Base-by-base conservation (phyloP, 2,797 vertebrate genomes). In the Lutjanus argentimaculatus region DNA sequence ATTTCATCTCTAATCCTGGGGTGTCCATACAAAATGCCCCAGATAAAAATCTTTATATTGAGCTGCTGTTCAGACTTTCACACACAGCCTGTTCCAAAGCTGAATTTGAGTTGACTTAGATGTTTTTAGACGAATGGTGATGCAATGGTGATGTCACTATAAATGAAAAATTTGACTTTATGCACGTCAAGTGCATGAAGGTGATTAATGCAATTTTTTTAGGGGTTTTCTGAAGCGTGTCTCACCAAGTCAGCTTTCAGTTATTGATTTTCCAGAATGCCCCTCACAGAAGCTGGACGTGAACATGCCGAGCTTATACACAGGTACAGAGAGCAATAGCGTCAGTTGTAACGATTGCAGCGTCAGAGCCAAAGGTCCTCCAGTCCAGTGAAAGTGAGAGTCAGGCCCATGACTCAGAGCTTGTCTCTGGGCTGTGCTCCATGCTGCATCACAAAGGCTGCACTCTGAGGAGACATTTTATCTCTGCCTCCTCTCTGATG, bases 241-340 rank as follows among this genome's bases (percentile, higher is more conserved):
- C 36, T 36, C 43, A 21, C 7, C 15, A 42, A 7, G 53, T 59
- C 21, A 22, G 7, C n/a, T 36, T 65, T 9, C 10, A 19, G 5
- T 56, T 58, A 22, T 36, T 42, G 16, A 53, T 67, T 48, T 82
- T 76, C 82, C 79, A 82, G 40, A 75, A 79, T 72, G 61, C 57
- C 56, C 46, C 21, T 74, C 36, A 49, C 9, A n/a, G 12, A 43
- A 53, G 66, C 21, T 42, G 15, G n/a, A 19, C 1, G 7, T 49
- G 25, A 36, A 42, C 63, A 30, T 15, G 43, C 45, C 21, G 16
- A 59, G 68, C 21, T 55, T 49, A 21, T 21, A 25, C 59, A 61
- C 67, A 48, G 64, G 58, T 66, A 63, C 59, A 62, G 62, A 61
- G 16, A 17, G 30, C 22, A 22, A 1, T 9, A 30, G 62, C 13